Conservation (phyloP, 53 echinoderm and acorn worm species). For the Antedon mediterranea region DNA sequence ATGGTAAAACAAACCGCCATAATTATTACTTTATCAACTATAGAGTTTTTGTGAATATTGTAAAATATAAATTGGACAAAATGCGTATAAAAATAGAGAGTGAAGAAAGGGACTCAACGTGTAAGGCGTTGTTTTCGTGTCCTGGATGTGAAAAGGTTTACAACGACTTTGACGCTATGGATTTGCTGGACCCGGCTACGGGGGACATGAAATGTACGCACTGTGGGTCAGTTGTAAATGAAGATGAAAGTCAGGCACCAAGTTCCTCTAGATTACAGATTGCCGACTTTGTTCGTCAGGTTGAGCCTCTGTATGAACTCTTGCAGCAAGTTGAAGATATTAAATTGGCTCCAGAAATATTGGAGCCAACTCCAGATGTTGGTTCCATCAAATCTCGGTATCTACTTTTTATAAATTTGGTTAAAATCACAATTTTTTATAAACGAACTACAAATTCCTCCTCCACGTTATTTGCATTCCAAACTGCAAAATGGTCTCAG, state of each 20-base stretch:
- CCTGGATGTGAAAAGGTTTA: constrained; percentile 44
- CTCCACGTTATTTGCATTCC: no score
- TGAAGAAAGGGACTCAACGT: constrained; percentile 81
- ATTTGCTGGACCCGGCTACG: constrained; percentile 49
- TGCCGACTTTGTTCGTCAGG: constrained; percentile 78
- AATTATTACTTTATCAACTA: constrained; percentile 98
- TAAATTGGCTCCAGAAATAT: constrained; percentile 48
- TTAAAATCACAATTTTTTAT: no score
- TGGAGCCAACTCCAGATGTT: constrained; percentile 61
- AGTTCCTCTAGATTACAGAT: constrained; percentile 76
- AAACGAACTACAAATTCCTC: no score
- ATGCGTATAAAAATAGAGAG: constrained; percentile 90
- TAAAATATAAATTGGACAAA: constrained; percentile 80
- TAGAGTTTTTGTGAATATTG: constrained; percentile 91
- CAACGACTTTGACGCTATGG: constrained; percentile 81
- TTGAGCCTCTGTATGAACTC: constrained; percentile 81
- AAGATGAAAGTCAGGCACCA: constrained; percentile 73
- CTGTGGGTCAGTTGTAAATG: constrained; percentile 61
- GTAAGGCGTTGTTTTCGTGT: constrained; percentile 88
- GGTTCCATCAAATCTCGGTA: not conserved
- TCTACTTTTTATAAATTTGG: no score
- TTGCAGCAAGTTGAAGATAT: constrained; percentile 73
- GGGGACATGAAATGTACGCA: constrained; percentile 71
- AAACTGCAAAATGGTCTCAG: no score
- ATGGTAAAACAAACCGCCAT: constrained; percentile 76